Percentiles rank a stretch among this genome's conserved stretches.
Conservation (phyloP, 1,140 invertebrate species). For the Riptortus pedestris region DNA sequence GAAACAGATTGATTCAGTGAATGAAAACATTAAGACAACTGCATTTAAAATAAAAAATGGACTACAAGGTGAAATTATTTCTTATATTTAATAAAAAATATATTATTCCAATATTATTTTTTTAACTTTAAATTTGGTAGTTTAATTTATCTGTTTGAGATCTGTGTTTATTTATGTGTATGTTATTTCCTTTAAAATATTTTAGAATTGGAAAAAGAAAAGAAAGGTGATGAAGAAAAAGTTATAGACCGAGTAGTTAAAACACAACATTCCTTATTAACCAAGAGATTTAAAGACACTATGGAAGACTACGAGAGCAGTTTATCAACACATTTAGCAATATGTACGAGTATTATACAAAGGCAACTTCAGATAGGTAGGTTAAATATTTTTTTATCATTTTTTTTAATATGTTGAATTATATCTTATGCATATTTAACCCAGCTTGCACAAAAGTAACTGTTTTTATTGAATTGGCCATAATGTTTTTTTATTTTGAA, state of each 20-base stretch:
- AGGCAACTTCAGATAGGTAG: slow-evolving; percentile 25
- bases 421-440: not conserved
- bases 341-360: slow-evolving; percentile 19
- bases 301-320: slow-evolving; percentile 14
- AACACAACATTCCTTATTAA: slow-evolving; percentile 19
- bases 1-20: not conserved
- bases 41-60: not conserved
- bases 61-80: not conserved
- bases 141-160: not conserved
- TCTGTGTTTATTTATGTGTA: not conserved
- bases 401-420: slow-evolving; percentile 1
- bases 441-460: not conserved
- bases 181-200: not conserved
- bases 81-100: not conserved
- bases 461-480: not conserved
- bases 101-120: not conserved
- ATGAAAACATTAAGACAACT: not conserved
- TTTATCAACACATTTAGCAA: slow-evolving; percentile 18
- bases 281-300: slow-evolving; percentile 11
- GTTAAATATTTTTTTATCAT: not conserved
- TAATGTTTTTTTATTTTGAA: no score
- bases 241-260: slow-evolving; percentile 31
- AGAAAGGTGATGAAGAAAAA: slow-evolving; percentile 3
- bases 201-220: slow-evolving; percentile 11
- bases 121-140: not conserved